Base-by-base conservation (phyloP, 2,888 invertebrate species). In the Orthonevra nobilis region DNA sequence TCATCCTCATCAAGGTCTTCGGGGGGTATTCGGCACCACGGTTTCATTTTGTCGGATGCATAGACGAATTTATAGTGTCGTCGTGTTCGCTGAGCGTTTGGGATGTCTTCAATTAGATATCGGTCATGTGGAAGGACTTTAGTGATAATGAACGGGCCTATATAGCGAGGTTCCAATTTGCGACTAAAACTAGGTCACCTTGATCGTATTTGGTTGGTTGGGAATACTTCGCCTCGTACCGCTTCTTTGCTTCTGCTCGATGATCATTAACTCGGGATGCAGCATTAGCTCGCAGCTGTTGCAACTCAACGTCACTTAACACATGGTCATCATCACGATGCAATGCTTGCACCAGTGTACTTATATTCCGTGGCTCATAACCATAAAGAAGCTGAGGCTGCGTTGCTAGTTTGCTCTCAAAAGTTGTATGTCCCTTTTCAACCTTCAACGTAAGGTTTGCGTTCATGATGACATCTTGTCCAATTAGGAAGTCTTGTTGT, bases 81-180 rank as follows among this genome's bases (percentile, higher is more conserved):
- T n/a, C n/a, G n/a, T n/a, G n/a, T n/a, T n/a, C n/a, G n/a, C n/a
- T n/a, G n/a, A n/a, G n/a, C n/a, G n/a, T n/a, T n/a, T n/a, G n/a
- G n/a, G n/a, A n/a, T n/a, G n/a, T n/a, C n/a, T n/a, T n/a, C n/a
- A n/a, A n/a, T n/a, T n/a, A n/a, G n/a, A n/a, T n/a, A n/a, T n/a
- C n/a, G n/a, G n/a, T n/a, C n/a, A n/a, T n/a, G 77, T 4, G 64
- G 50, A 9, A 83, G 54, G 1, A 48, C 72, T 50, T 81, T 54
- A 7, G 48, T 69, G 9, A 83, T 58, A 5, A 81, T 28, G 48
- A 82, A 83, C 4, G 82, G 82, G 2, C 84, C 83, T 20, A 77
- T 82, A 17, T 72, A 83, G 5, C 60, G 69, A 7, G 81, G 81
- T 52, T 81, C 69, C 19, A 82, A 46, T 56, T 84, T 84, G 34